Evolutionary conservation across 2,797 vertebrate genomes (phyloP).

Genomic region (Etheostoma nigrum): DNA sequence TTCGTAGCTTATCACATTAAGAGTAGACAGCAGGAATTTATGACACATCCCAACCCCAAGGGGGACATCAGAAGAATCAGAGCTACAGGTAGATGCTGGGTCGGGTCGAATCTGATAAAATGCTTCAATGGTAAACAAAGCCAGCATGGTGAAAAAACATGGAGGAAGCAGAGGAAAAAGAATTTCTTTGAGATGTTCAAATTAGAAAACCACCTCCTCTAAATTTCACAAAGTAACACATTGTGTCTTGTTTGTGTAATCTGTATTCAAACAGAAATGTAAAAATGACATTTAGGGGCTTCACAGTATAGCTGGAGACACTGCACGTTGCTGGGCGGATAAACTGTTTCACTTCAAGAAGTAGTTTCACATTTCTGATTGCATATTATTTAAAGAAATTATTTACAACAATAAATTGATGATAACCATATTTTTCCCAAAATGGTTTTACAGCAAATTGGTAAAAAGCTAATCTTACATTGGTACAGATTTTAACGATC

Average conservation of each 20-base stretch:
- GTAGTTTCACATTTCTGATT: not conserved
- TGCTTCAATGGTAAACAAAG: not conserved
- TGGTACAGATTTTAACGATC: no score
- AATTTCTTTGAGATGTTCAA: no score
- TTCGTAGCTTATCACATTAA: not conserved
- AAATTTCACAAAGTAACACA: not conserved
- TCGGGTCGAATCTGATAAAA: not conserved
- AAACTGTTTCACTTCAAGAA: not conserved
- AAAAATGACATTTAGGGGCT: not conserved
- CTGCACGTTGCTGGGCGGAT: not conserved
- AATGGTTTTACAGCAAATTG: no score
- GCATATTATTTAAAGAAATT: not conserved
- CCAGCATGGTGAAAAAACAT: not conserved
- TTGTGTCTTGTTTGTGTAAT: not conserved
- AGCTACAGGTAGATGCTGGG: not conserved
- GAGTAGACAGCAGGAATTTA: not conserved
- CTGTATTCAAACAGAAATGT: not conserved
- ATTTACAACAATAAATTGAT: not conserved
- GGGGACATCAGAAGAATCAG: not conserved
- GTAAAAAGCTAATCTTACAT: not conserved
- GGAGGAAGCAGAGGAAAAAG: not conserved
- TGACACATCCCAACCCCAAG: not conserved
- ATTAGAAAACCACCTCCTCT: not conserved
- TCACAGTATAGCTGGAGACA: not conserved
- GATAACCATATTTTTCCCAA: not conserved